Conservation (phyloP, 1,140 invertebrate genomes). For the Akabosia matsudoensis region DNA sequence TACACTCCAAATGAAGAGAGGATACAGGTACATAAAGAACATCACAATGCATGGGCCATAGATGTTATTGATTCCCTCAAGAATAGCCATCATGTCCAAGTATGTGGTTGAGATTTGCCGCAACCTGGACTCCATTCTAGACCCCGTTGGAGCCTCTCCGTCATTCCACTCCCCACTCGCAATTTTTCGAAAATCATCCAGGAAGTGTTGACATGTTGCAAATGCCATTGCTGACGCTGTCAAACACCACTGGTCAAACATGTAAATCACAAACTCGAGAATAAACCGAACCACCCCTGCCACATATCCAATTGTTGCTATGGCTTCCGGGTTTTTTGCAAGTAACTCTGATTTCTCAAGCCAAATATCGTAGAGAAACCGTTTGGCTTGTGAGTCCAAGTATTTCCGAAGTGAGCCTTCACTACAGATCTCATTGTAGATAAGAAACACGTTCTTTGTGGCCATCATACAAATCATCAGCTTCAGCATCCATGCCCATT, state of each 20-base stretch:
- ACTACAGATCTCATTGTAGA: not conserved
- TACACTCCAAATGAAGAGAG: conserved; percentile 8
- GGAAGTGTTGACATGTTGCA: not conserved
- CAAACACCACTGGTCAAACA: not conserved
- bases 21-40: conserved; percentile 14
- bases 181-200: not conserved
- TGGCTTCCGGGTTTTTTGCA: not conserved
- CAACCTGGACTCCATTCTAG: not conserved
- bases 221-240: not conserved
- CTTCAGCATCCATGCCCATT: not conserved
- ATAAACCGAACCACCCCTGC: not conserved
- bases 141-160: not conserved
- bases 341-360: not conserved
- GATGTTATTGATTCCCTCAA: not conserved
- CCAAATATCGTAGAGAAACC: not conserved
- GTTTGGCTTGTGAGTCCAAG: not conserved
- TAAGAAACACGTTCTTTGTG: not conserved
- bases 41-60: not conserved
- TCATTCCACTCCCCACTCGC: not conserved
- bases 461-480: not conserved
- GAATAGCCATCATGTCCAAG: not conserved
- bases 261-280: not conserved
- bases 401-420: not conserved
- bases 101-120: not conserved
- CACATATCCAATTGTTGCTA: not conserved